Evolutionary conservation across 2,888 invertebrate species (phyloP).

Genomic region (Zonitis immaculata): DNA sequence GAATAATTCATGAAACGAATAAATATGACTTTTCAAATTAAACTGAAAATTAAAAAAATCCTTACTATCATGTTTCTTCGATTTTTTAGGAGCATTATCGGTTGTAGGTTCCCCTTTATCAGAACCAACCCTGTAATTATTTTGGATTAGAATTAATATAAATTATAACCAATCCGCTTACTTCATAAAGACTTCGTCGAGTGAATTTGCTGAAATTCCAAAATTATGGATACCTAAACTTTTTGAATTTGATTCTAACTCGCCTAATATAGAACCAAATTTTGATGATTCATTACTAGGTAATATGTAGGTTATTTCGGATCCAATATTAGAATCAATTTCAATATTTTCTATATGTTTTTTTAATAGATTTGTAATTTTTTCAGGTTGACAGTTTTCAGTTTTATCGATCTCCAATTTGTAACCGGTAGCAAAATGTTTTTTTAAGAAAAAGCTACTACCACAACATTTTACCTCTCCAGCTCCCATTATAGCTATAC

Average conservation of each 20-base stretch:
- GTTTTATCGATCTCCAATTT: slow-evolving; percentile 68
- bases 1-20: too few species aligned
- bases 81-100: too few species aligned
- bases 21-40: too few species aligned
- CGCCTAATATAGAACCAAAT: slow-evolving; percentile 62
- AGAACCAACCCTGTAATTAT: slow-evolving; percentile 38
- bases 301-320: slow-evolving; percentile 68
- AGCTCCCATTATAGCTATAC: slow-evolving; percentile 82
- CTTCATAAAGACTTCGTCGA: slow-evolving; percentile 88
- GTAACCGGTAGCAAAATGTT: slow-evolving; percentile 81
- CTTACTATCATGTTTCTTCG: too few species aligned
- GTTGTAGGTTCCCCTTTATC: slow-evolving; percentile 16
- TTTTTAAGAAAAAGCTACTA: slow-evolving; percentile 75
- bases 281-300: too few species aligned
- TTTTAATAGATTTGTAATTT: slow-evolving; percentile 57
- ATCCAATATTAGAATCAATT: slow-evolving; percentile 68
- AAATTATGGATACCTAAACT: slow-evolving; percentile 67
- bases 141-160: too few species aligned
- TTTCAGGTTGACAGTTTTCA: slow-evolving; percentile 50
- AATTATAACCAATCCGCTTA: slow-evolving; percentile 44
- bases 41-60: too few species aligned
- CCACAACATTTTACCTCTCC: slow-evolving; percentile 78
- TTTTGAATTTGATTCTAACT: slow-evolving; percentile 58
- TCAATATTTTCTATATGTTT: slow-evolving; percentile 61
- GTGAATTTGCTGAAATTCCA: slow-evolving; percentile 77